Percentiles rank a stretch among this genome's conserved stretches.
phyloP scores from a whole-genome alignment of 2,888 invertebrate genomes.

The Mythimna lalbum region DNA sequence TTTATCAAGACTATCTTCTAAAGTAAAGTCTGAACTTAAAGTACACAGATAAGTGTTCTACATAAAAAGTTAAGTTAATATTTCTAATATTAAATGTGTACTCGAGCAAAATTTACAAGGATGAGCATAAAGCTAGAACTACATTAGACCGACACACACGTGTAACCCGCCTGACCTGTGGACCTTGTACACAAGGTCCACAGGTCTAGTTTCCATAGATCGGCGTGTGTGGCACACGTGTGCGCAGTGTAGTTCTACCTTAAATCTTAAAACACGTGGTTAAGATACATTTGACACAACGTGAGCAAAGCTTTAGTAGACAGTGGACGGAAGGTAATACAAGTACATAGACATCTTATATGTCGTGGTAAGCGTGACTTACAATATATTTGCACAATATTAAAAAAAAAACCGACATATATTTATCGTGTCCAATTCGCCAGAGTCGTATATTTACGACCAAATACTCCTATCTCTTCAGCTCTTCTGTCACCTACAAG shows the following conservation, averaged over 20 bases:
- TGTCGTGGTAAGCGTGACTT: constrained; percentile 1
- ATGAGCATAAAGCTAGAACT: constrained; percentile 33
- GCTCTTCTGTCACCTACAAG: too few species aligned
- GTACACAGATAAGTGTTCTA: neutral
- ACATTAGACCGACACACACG: too few species aligned
- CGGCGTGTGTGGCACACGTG: too few species aligned
- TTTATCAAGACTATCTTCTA: neutral
- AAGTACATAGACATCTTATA: constrained; percentile 26
- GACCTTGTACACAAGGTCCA: too few species aligned
- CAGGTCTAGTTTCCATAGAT: too few species aligned
- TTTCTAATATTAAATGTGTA: constrained; percentile 14
- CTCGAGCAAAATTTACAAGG: constrained; percentile 42
- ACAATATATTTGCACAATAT: too few species aligned
- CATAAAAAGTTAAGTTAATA: neutral
- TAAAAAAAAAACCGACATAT: too few species aligned
- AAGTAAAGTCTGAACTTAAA: neutral
- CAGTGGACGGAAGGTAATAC: constrained; percentile 51
- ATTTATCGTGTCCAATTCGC: too few species aligned
- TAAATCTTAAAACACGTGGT: constrained; percentile 8
- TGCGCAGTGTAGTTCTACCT: too few species aligned
- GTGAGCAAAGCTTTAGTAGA: constrained; percentile 52
- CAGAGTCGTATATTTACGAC: too few species aligned
- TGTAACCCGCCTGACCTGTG: too few species aligned
- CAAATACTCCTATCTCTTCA: too few species aligned
- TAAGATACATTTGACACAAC: constrained; percentile 54